Percentiles rank a stretch among this genome's conserved stretches.
Evolutionary conservation across 2,888 invertebrate species (phyloP).

Genomic region (Coecobrya sp.): DNA sequence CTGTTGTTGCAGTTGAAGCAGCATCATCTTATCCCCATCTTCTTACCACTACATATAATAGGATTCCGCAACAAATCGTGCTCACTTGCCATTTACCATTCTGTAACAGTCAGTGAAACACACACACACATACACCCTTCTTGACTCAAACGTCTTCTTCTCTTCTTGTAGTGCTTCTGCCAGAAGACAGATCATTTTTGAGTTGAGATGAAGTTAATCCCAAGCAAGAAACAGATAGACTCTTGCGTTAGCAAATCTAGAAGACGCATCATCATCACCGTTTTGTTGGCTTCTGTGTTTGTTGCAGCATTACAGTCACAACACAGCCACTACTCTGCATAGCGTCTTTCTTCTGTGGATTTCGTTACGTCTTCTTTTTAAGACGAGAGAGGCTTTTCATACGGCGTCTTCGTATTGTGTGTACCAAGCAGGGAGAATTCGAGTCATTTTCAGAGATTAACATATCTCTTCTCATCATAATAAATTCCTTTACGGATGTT

Average conservation of each 20-base stretch:
- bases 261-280: neutral
- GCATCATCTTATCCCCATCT: constrained; percentile 26
- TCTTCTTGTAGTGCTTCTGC: neutral
- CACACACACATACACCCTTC: constrained; percentile 6
- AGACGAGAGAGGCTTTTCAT: neutral
- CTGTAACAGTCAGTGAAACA: constrained; percentile 68
- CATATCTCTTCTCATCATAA: constrained; percentile 64
- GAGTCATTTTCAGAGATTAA: constrained; percentile 44
- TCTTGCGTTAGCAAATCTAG: neutral
- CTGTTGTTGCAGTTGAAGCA: constrained; percentile 6
- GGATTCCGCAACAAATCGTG: constrained; percentile 68
- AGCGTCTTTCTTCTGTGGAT: neutral
- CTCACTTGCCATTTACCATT: constrained; percentile 76
- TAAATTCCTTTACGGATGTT: constrained; percentile 77
- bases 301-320: constrained; percentile 39
- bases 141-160: constrained; percentile 22
- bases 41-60: constrained; percentile 41
- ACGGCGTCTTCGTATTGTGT: neutral
- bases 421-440: neutral
- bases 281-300: neutral
- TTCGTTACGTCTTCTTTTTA: neutral
- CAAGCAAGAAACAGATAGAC: neutral
- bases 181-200: neutral
- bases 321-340: neutral
- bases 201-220: neutral